phyloP scores from a whole-genome alignment of 2,888 invertebrate species.

The Eretmocerus hayati region DNA sequence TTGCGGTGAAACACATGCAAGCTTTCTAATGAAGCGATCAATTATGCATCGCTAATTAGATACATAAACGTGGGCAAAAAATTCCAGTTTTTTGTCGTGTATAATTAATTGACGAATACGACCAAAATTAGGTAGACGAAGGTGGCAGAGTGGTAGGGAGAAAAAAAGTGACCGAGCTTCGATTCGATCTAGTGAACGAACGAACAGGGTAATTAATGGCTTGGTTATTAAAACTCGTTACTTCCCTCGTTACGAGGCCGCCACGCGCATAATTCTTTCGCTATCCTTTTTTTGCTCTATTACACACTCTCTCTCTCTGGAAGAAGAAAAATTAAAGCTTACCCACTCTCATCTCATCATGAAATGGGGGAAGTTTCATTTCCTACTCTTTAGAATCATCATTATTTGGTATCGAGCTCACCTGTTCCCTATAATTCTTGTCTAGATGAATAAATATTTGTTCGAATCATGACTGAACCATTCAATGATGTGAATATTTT shows the following conservation, averaged over 20 bases:
- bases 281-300: slow-evolving; percentile 4
- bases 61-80: no score
- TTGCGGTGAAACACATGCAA: no score
- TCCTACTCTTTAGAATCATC: slow-evolving; percentile 14
- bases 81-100: no score
- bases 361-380: neutral
- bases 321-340: slow-evolving; percentile 13
- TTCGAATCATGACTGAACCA: no score
- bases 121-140: neutral
- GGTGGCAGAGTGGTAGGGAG: slow-evolving; percentile 8
- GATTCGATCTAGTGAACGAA: no score
- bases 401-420: slow-evolving; percentile 14
- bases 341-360: no score
- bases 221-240: slow-evolving; percentile 32
- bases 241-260: slow-evolving; percentile 27
- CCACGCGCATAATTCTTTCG: slow-evolving; percentile 3
- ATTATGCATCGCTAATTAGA: no score
- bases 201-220: slow-evolving; percentile 35
- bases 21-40: no score
- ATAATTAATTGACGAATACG: no score
- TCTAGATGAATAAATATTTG: no score
- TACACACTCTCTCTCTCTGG: slow-evolving; percentile 15
- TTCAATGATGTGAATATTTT: no score
- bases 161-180: slow-evolving; percentile 12
- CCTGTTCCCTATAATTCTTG: no score